phyloP scores from a whole-genome alignment of 2,797 vertebrate species.

The Sarcoramphus papa region DNA sequence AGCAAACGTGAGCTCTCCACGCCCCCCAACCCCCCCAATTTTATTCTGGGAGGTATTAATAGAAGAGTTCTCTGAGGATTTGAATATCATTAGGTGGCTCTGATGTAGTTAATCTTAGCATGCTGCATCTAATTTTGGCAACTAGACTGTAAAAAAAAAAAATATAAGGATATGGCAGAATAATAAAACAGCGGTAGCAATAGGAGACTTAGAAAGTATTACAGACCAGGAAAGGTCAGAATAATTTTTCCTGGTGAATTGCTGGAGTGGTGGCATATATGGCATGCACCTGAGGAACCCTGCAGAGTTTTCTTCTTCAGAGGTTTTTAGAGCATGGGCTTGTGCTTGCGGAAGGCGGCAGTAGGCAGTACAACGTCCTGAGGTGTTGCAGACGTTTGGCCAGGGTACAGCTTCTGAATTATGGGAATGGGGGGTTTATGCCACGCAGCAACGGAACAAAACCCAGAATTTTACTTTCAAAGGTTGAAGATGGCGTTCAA shows the following conservation, averaged over 20 bases:
- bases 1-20: background rate
- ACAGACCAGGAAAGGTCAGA: background rate
- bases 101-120: background rate
- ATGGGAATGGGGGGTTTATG: background rate
- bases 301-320: background rate
- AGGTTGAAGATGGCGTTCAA: too few relatives aligned
- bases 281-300: background rate
- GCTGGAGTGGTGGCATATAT: rapidly evolving
- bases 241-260: background rate
- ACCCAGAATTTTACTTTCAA: rapidly evolving
- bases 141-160: background rate
- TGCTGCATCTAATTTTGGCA: background rate
- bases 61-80: background rate
- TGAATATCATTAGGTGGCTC: background rate
- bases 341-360: background rate
- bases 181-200: background rate
- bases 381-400: background rate
- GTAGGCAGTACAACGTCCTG: rapidly evolving
- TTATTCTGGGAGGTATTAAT: background rate
- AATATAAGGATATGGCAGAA: background rate
- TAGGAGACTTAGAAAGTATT: background rate
- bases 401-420: background rate
- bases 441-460: background rate
- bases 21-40: too few relatives aligned
- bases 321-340: rapidly evolving